These are phyloP conservation scores for Eurypyga helias DNA, from an alignment of 2,113 vertebrate genomes.

Conservation along the genomic window DNA sequence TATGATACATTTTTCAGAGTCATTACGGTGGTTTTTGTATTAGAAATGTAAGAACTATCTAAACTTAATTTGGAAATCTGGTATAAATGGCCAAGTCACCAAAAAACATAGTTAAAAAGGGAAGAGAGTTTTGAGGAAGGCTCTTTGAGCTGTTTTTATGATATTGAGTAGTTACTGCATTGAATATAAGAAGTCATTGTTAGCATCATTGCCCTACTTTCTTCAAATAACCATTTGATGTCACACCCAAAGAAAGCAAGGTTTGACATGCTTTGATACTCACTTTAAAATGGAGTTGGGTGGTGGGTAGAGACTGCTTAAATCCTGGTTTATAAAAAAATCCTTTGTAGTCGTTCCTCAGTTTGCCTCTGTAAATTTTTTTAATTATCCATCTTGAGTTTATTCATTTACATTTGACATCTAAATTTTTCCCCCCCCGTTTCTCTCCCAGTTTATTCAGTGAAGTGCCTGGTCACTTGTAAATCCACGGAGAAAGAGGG, in stretches of 20 bases:
- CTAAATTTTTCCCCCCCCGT: background rate
- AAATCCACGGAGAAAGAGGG: background rate
- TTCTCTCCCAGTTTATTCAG: background rate
- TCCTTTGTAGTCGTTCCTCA: background rate
- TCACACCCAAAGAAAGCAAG: background rate
- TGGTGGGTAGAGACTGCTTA: background rate
- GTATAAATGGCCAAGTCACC: background rate
- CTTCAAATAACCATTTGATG: background rate
- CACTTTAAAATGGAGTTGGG: background rate
- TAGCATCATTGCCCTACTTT: background rate
- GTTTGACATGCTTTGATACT: slow-evolving; percentile 1
- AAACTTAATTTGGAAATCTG: background rate
- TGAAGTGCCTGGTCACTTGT: background rate
- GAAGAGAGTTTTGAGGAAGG: background rate
- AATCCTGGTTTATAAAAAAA: background rate
- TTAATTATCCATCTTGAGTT: background rate
- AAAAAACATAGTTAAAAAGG: background rate
- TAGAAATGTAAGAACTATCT: background rate
- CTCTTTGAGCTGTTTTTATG: background rate
- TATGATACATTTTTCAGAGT: background rate
- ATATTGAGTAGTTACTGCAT: background rate
- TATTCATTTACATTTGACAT: background rate
- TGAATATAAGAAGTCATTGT: background rate
- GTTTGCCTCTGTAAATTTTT: background rate
- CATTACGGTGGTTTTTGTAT: background rate